These are phyloP conservation scores for Leptinotarsa texana DNA, from an alignment of 1,140 invertebrate species.

Conservation along the genomic window DNA sequence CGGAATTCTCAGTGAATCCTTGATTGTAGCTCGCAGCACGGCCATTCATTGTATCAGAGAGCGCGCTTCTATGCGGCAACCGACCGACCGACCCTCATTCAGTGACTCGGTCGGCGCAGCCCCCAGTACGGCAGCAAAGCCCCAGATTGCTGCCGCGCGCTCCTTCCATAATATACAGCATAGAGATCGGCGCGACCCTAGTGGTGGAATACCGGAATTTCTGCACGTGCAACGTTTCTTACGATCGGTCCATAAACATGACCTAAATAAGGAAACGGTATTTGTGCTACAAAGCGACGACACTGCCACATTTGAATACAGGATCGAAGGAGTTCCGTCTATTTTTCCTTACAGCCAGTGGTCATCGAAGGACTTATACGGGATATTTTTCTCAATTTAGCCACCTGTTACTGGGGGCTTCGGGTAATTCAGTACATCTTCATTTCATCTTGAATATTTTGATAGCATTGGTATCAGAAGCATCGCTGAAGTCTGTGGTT, in stretches of 20 bases:
- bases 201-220: background rate
- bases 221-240: constrained; percentile 3
- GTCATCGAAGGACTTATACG: background rate
- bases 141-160: constrained; percentile 18
- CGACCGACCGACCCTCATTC: constrained; percentile 17
- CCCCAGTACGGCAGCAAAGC: constrained; percentile 31
- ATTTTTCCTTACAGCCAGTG: too few species aligned
- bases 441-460: too few species aligned
- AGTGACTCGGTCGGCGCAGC: constrained; percentile 13
- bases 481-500: background rate
- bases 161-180: background rate
- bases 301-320: background rate
- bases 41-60: background rate
- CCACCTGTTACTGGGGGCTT: background rate
- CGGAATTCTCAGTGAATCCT: too few species aligned
- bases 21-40: too few species aligned
- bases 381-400: background rate
- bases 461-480: too few species aligned
- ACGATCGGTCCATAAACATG: background rate
- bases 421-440: too few species aligned
- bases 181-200: background rate
- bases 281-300: background rate
- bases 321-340: background rate
- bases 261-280: constrained; percentile 2
- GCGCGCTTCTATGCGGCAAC: constrained; percentile 24